Evolutionary conservation across 2,797 vertebrate genomes (phyloP), one percentile per base, ranked within the genome.

Genomic region (Cryptoblepharus egeriae): DNA sequence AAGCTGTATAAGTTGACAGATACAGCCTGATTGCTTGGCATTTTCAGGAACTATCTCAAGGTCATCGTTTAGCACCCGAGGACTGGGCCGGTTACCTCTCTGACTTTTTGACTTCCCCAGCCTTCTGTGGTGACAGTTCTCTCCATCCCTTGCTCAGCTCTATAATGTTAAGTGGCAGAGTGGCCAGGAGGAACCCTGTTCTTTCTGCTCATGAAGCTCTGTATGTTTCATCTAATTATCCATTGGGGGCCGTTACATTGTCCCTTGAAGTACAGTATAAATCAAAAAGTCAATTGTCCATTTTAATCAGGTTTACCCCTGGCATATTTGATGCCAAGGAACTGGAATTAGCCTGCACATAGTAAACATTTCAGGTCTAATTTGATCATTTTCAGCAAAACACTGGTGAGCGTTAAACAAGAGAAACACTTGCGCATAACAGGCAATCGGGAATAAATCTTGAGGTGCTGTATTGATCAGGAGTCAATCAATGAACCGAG

Each of bases 281-380:
- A 91, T 93, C 92, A 90, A 87, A 91, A 93, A 84, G 90, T 87
- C 92, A 91, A 82, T 90, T 93, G 92, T 93, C 91, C 87, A 61
- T 90, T 91, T 87, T 70, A 83, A 93, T 93, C 89, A 90, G 79
- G 80, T 87, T 85, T 86, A 82, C 28, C 35, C 78, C 42, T 30
- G 83, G 75, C 89, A 75, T 81, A 89, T 80, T n/a, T 69, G 83
- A 73, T 1, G 3, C 63, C 80, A 91, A 88, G 90, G 84, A 85
- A 89, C 87, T 87, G 12, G 88, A 91, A 91, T 93, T 93, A 90
- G 64, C 80, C 91, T 89, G 75, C 79, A 85, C 89, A 76, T 88
- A 90, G 89, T 91, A 94, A 93, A 93, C 91, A 93, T 93, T 93
- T 94, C 92, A 92, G 72, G 37, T 91, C 89, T 87, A 86, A 91